phyloP scores from a whole-genome alignment of 1,140 invertebrate species.

The Hestina assimilis region DNA sequence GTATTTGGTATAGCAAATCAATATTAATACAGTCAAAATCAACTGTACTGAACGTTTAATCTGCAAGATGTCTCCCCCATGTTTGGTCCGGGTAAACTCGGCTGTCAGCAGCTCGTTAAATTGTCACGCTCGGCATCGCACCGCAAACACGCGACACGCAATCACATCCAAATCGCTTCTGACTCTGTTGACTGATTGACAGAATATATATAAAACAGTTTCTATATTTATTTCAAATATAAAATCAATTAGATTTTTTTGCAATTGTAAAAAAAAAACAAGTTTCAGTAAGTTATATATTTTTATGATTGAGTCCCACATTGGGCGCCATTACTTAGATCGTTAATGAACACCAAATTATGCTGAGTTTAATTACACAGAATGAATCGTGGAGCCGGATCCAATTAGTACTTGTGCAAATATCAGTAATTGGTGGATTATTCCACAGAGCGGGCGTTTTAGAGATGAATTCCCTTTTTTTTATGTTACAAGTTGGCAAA shows the following conservation, averaged over 20 bases:
- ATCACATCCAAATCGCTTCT: slow-evolving; percentile 11
- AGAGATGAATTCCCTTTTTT: background rate
- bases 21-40: background rate
- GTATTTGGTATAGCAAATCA: no score
- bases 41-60: slow-evolving; percentile 35
- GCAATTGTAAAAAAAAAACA: no score
- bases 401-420: slow-evolving; percentile 63
- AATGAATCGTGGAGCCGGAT: slow-evolving; percentile 30
- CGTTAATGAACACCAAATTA: slow-evolving; percentile 31
- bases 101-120: slow-evolving; percentile 47
- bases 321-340: slow-evolving; percentile 31
- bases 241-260: no score
- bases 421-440: slow-evolving; percentile 58
- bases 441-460: slow-evolving; percentile 28
- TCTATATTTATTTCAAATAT: no score
- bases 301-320: slow-evolving; percentile 18
- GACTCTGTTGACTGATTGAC: background rate
- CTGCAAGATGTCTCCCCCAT: slow-evolving; percentile 45
- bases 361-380: slow-evolving; percentile 30
- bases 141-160: slow-evolving; percentile 31
- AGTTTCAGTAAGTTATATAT: background rate
- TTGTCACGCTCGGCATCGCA: slow-evolving; percentile 40
- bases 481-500: background rate
- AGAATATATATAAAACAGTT: no score
- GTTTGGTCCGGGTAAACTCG: slow-evolving; percentile 34